Evolutionary conservation across 2,888 invertebrate genomes (phyloP), one percentile per base, ranked within the genome.

Genomic region (Amblyjoppa proteus): DNA sequence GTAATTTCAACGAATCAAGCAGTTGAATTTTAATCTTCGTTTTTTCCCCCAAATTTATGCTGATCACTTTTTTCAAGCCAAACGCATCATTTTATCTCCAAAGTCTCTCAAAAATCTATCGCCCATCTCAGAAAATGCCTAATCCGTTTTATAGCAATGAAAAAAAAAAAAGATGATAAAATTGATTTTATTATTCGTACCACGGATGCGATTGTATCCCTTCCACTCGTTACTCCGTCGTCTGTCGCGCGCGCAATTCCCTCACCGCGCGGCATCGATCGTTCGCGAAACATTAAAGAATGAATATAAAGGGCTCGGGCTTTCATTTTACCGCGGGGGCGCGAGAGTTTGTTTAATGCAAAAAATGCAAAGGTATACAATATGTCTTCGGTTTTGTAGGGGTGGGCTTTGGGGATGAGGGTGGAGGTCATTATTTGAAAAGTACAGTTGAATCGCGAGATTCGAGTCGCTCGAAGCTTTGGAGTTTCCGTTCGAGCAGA

Each of bases 351-450:
- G 86, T 88, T 87, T 83, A 75, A 85, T 81, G 81, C 69, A 81
- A 91, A 91, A 92, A 92, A 92, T 92, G 92, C 92, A 92, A 92
- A 92, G 90, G 90, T 92, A 92, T 92, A 92, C 92, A 92, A 92
- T 92, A 90, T 90, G 91, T 91, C 20, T n/a, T 20, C 88, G 88
- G 87, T 89, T 73, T 41, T 11, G 41, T 41, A 80, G 58, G 31
- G 71, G 31, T 9, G 20, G 25, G 58, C 45, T 49, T 49, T 16
- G 75, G 76, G 73, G 71, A 84, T 28, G 83, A 75, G 68, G 66
- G 28, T 51, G 85, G 79, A 87, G 87, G 77, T 86, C 87, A 86
- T 84, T 84, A 93, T 92, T 91, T 89, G 91, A 92, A 92, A 93
- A 92, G 92, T 91, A 92, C 91, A 91, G 90, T 90, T 89, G 90